Conservation (phyloP, 2,113 vertebrate genomes). For the Esox niger region DNA sequence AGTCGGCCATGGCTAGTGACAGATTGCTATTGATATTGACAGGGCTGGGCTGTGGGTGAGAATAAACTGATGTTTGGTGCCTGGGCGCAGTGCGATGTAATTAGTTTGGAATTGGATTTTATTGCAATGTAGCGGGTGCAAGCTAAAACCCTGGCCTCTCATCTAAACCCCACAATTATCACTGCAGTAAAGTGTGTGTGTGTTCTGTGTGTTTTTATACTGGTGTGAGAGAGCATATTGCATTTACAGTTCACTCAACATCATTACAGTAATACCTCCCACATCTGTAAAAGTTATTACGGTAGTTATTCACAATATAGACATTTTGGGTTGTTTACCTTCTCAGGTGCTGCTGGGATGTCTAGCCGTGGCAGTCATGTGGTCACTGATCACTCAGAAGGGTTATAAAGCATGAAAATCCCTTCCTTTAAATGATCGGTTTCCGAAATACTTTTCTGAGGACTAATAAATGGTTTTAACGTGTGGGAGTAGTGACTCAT, state of each 20-base stretch:
- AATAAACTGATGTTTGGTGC: slow-evolving; percentile 3
- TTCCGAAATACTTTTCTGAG: too few species aligned
- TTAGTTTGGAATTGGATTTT: slow-evolving; percentile 22
- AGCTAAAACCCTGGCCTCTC: not conserved
- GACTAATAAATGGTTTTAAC: too few species aligned
- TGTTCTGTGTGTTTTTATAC: not conserved
- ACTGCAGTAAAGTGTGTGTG: slow-evolving; percentile 12
- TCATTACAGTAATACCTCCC: too few species aligned
- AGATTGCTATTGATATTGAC: slow-evolving; percentile 30
- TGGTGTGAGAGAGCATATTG: slow-evolving; percentile 2
- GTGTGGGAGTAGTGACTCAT: slow-evolving; percentile 4
- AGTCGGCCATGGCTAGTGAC: slow-evolving; percentile 26
- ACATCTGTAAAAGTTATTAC: too few species aligned
- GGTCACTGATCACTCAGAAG: too few species aligned
- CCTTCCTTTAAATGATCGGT: too few species aligned
- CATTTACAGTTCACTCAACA: too few species aligned
- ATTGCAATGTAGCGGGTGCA: slow-evolving; percentile 21
- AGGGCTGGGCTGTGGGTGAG: slow-evolving; percentile 4
- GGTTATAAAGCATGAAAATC: too few species aligned
- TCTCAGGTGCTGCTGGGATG: too few species aligned
- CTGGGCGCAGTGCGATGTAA: not conserved
- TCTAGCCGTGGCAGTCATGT: too few species aligned
- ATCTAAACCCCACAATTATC: slow-evolving; percentile 16
- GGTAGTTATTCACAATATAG: too few species aligned
- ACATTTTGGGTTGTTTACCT: too few species aligned